Evolutionary conservation across 30 jellyfish, hydroid and myxozoan species (phyloP).

Genomic region (Pseudorhiza aurosa): DNA sequence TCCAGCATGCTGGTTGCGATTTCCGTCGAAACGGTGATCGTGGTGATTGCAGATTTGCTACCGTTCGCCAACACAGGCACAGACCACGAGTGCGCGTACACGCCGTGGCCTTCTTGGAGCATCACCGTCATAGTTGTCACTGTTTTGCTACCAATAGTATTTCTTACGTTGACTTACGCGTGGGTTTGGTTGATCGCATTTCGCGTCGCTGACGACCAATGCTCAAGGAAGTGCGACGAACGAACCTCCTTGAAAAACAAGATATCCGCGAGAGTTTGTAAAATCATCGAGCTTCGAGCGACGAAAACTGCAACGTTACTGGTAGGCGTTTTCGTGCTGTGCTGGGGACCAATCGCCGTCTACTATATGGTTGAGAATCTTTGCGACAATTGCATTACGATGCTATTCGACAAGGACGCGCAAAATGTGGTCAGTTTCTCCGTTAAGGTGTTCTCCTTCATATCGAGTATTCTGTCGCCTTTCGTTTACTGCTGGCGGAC

Average conservation of each 20-base stretch:
- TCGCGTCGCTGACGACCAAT: conserved; percentile 30
- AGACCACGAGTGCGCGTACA: conserved; percentile 44
- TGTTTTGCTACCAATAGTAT: conserved; percentile 49
- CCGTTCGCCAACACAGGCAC: conserved; percentile 46
- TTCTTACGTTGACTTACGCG: conserved; percentile 38
- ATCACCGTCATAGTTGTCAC: conserved; percentile 38
- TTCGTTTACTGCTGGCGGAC: conserved; percentile 78
- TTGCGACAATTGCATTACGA: conserved; percentile 38
- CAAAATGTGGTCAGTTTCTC: conserved; percentile 28
- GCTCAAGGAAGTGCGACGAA: conserved; percentile 5
- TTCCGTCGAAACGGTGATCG: conserved; percentile 11
- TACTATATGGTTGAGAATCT: conserved; percentile 62
- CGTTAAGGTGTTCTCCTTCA: conserved; percentile 51
- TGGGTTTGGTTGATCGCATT: conserved; percentile 59
- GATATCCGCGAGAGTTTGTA: conserved; percentile 13
- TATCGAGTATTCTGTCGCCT: conserved; percentile 66
- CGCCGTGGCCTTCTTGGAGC: conserved; percentile 76
- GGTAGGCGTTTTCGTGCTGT: conserved; percentile 60
- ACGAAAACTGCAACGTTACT: conserved; percentile 66
- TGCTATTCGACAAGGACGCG: background rate
- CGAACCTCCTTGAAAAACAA: conserved; percentile 4
- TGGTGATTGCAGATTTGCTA: conserved; percentile 37
- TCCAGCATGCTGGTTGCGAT: conserved; percentile 35
- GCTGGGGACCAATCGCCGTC: conserved; percentile 80
- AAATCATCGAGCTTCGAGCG: conserved; percentile 65